phyloP scores from a whole-genome alignment of 1,140 invertebrate species.

The honey bee (Apis mellifera) region Amel_HAv3.1 CM009931.2:19040501-19041000 shows the following conservation, averaged over 20 bases:
- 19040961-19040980: too few relatives aligned
- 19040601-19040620: neutral
- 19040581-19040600: neutral
- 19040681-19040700: slow-evolving; percentile 32
- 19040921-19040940: too few relatives aligned
- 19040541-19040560: slow-evolving; percentile 4
- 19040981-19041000: too few relatives aligned
- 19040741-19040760: neutral
- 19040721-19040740: slow-evolving; percentile 29
- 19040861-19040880: neutral
- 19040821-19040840: neutral
- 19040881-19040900: neutral
- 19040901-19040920: too few relatives aligned
- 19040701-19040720: slow-evolving; percentile 20
- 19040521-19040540: neutral
- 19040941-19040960: too few relatives aligned
- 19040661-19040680: neutral
- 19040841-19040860: neutral
- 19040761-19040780: neutral
- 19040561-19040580: neutral
- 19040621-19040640: slow-evolving; percentile 25
- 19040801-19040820: slow-evolving; percentile 15
- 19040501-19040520: neutral
- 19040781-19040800: slow-evolving; percentile 42
- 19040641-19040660: slow-evolving; percentile 42